These are phyloP conservation scores for Butastur rufipennis DNA, from an alignment of 2,113 vertebrate genomes.

Conservation along the genomic window DNA sequence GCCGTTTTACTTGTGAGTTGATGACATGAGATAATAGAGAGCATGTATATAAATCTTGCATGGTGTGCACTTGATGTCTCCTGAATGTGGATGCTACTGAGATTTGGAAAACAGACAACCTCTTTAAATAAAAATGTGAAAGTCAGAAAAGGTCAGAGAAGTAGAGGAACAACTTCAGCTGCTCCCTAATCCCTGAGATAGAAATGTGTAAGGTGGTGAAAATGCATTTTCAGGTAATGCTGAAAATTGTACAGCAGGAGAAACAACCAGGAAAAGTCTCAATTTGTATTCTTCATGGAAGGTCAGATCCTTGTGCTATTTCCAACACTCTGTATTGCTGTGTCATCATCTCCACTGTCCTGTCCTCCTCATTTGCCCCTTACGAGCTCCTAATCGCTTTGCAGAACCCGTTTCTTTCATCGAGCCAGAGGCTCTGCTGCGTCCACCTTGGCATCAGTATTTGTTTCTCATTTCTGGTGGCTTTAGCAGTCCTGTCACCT, in stretches of 20 bases:
- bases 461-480: background rate
- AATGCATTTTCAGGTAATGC: background rate
- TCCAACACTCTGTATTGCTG: background rate
- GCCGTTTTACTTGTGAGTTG: background rate
- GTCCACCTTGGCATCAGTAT: background rate
- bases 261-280: background rate
- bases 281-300: background rate
- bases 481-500: background rate
- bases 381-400: background rate
- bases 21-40: background rate
- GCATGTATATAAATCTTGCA: background rate
- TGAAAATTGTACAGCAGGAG: background rate
- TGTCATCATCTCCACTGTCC: background rate
- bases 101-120: background rate
- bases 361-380: background rate
- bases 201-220: background rate
- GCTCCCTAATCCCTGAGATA: background rate
- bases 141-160: background rate
- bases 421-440: background rate
- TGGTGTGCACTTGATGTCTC: background rate
- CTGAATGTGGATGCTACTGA: background rate
- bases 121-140: background rate
- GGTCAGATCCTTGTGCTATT: background rate
- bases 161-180: background rate
- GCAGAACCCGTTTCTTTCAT: background rate